These are phyloP conservation scores for Paratilapia polleni DNA, from an alignment of 2,113 vertebrate species.

Conservation along the genomic window DNA sequence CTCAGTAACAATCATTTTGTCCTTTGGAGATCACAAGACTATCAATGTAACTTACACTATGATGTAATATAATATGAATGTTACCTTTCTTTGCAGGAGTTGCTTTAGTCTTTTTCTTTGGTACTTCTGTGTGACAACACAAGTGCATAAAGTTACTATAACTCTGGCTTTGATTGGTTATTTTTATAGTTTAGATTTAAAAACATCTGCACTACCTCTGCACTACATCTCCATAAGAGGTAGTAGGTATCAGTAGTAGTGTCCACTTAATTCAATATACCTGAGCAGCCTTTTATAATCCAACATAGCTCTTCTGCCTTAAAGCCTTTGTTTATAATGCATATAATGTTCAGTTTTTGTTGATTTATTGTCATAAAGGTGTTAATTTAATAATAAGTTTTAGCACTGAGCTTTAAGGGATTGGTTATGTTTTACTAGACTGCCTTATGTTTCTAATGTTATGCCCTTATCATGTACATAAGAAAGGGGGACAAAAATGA, in stretches of 20 bases:
- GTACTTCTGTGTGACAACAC: constrained; percentile 20
- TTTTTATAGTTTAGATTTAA: background rate
- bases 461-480: too few species aligned
- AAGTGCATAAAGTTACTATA: background rate
- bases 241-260: background rate
- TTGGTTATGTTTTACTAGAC: too few species aligned
- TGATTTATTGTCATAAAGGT: background rate
- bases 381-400: too few species aligned
- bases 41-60: background rate
- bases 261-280: background rate
- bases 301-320: background rate
- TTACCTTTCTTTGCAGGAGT: constrained; percentile 6
- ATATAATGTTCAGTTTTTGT: too few species aligned
- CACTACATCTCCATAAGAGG: background rate
- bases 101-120: constrained; percentile 22
- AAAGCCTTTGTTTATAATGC: background rate
- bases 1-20: background rate
- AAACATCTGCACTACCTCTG: background rate
- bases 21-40: background rate
- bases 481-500: background rate
- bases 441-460: too few species aligned
- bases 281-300: background rate
- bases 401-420: too few species aligned
- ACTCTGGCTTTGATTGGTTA: background rate
- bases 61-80: background rate